phyloP scores from a whole-genome alignment of 2,888 invertebrate genomes.

The Phaedon cochleariae region DNA sequence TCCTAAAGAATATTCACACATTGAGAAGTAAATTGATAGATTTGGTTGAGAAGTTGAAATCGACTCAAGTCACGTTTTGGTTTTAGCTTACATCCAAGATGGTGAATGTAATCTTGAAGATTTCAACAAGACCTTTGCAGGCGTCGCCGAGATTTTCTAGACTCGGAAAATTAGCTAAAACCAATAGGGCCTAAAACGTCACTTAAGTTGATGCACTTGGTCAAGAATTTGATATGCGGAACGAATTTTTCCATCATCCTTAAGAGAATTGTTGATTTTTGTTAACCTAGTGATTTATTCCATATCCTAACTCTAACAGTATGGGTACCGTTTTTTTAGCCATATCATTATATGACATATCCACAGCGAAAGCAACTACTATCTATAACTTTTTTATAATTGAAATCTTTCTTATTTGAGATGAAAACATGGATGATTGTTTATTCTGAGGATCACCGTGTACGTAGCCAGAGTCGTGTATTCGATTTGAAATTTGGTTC shows the following conservation, averaged over 20 bases:
- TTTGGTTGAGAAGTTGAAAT: slow-evolving; percentile 22
- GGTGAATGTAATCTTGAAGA: neutral
- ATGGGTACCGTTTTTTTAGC: slow-evolving; percentile 53
- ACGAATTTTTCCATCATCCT: no score
- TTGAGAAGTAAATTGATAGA: slow-evolving; percentile 6
- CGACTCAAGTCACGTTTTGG: slow-evolving; percentile 38
- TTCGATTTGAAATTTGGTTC: slow-evolving; percentile 19
- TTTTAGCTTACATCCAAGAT: slow-evolving; percentile 30
- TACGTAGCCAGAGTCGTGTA: slow-evolving; percentile 49
- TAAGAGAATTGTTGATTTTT: slow-evolving; percentile 49
- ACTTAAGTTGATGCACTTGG: slow-evolving; percentile 43
- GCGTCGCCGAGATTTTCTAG: neutral
- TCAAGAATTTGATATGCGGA: slow-evolving; percentile 42
- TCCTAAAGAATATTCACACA: slow-evolving; percentile 8
- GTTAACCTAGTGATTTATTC: slow-evolving; percentile 16
- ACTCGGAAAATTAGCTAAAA: slow-evolving; percentile 37
- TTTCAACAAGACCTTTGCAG: neutral
- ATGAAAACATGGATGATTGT: slow-evolving; percentile 36
- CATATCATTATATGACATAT: slow-evolving; percentile 20
- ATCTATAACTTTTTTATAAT: slow-evolving; percentile 40
- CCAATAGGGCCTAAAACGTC: slow-evolving; percentile 58
- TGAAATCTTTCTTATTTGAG: slow-evolving; percentile 32
- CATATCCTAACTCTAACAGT: slow-evolving; percentile 54
- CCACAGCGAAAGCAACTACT: slow-evolving; percentile 51
- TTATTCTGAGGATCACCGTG: slow-evolving; percentile 43